phyloP scores from a whole-genome alignment of 2,797 vertebrate genomes.

The Amblyraja radiata region DNA sequence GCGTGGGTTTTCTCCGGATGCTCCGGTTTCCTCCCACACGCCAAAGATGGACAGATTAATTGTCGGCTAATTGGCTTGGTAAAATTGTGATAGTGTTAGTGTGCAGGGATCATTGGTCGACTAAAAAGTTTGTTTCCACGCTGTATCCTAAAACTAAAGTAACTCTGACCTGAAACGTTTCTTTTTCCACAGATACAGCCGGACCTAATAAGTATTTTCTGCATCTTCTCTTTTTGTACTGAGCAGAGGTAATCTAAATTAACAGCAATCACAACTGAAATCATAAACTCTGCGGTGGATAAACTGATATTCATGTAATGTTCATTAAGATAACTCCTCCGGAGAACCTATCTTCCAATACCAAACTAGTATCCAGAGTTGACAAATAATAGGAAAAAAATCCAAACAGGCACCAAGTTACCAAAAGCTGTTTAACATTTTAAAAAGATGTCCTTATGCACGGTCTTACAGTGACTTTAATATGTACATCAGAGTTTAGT shows the following conservation, averaged over 20 bases:
- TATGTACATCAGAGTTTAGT: conserved; percentile 5
- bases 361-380: neutral
- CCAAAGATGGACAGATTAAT: no score
- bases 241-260: neutral
- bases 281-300: neutral
- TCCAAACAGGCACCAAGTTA: neutral
- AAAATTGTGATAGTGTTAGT: no score
- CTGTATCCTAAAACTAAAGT: no score
- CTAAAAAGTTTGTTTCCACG: no score
- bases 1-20: no score
- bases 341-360: neutral
- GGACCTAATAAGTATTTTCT: no score
- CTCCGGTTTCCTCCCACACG: no score
- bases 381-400: neutral
- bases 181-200: no score
- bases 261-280: neutral
- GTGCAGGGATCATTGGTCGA: no score
- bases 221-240: no score
- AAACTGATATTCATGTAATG: neutral
- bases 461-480: neutral
- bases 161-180: no score
- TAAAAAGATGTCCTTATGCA: neutral
- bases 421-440: neutral
- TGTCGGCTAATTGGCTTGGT: no score
- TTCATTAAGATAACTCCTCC: neutral